phyloP scores from a whole-genome alignment of 1,140 invertebrate genomes.

The Pogonus chalceus region DNA sequence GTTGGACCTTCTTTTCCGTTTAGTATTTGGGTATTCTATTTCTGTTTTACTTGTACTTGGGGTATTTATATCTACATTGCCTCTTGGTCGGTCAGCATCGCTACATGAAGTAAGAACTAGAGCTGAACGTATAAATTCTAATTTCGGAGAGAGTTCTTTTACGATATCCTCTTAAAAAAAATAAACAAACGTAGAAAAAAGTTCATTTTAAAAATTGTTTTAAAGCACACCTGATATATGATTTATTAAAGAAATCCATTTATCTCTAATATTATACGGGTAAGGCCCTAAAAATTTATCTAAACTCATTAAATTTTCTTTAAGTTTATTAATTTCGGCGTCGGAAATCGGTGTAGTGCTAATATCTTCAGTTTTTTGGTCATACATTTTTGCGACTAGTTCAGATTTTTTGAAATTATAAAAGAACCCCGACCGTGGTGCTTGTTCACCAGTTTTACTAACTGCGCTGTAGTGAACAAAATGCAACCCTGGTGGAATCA shows the following conservation, averaged over 20 bases:
- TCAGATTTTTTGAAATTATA: constrained; percentile 75
- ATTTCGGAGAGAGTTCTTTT: constrained; percentile 48
- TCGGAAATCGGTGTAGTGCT: constrained; percentile 47
- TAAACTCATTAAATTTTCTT: constrained; percentile 63
- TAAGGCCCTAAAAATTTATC: constrained; percentile 82
- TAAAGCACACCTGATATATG: constrained; percentile 50
- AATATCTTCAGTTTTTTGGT: constrained; percentile 58
- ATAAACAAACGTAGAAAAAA: constrained; percentile 13
- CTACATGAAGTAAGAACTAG: constrained; percentile 56
- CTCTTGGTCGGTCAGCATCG: constrained; percentile 50
- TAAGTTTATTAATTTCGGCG: constrained; percentile 49
- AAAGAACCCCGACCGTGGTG: constrained; percentile 76
- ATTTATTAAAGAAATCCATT: constrained; percentile 76
- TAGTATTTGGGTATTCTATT: constrained; percentile 12
- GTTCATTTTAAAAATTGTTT: neutral
- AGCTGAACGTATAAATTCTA: constrained; percentile 53
- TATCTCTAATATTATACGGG: constrained; percentile 78
- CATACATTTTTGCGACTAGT: constrained; percentile 81
- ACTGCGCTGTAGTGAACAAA: constrained; percentile 79
- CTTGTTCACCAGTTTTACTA: constrained; percentile 40
- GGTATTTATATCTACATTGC: constrained; percentile 27
- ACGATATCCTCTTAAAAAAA: constrained; percentile 36
- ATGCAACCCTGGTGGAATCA: constrained; percentile 96
- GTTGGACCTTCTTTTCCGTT: constrained; percentile 33
- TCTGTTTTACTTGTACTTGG: constrained; percentile 11